Percentiles rank a stretch among this genome's conserved stretches.
phyloP scores from a whole-genome alignment of 1,140 invertebrate species.

The Drosophila baimaii region DNA sequence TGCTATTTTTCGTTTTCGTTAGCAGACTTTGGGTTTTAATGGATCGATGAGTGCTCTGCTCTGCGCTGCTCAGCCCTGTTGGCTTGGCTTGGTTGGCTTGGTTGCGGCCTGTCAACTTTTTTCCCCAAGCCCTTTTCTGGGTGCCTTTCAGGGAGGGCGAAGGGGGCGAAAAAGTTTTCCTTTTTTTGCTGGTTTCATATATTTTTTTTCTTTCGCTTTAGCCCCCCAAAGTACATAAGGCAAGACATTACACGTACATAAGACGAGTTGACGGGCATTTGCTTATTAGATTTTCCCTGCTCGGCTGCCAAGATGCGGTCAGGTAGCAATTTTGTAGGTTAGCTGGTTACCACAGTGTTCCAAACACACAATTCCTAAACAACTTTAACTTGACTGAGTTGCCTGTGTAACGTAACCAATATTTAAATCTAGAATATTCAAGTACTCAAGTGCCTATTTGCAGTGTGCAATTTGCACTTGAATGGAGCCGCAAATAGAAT shows the following conservation, averaged over 20 bases:
- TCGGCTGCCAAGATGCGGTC: constrained; percentile 53
- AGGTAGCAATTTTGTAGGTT: constrained; percentile 68
- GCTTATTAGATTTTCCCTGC: constrained; percentile 71
- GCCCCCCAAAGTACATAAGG: constrained; percentile 13
- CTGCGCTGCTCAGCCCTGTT: not conserved
- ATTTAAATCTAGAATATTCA: constrained; percentile 15
- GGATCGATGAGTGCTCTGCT: constrained; percentile 72
- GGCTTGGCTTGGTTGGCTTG: constrained; percentile 40
- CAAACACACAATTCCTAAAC: not conserved
- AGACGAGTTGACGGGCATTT: constrained; percentile 54
- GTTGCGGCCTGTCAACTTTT: constrained; percentile 50
- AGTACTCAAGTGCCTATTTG: constrained; percentile 32
- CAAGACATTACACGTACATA: constrained; percentile 16
- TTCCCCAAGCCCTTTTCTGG: constrained; percentile 18
- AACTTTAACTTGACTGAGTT: too few species aligned
- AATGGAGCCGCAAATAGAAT: constrained; percentile 69
- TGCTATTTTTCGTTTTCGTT: constrained; percentile 61
- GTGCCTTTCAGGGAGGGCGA: not conserved
- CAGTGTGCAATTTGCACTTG: constrained; percentile 63
- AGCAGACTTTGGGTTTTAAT: constrained; percentile 81
- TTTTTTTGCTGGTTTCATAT: constrained; percentile 20
- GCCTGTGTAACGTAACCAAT: constrained; percentile 12
- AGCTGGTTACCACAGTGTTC: constrained; percentile 61
- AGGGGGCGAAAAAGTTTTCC: constrained; percentile 29
- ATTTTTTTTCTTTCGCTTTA: too few species aligned